Evolutionary conservation across 2,888 invertebrate genomes (phyloP), one percentile per base, ranked within the genome.

Genomic region (Anthophora plumipes): DNA sequence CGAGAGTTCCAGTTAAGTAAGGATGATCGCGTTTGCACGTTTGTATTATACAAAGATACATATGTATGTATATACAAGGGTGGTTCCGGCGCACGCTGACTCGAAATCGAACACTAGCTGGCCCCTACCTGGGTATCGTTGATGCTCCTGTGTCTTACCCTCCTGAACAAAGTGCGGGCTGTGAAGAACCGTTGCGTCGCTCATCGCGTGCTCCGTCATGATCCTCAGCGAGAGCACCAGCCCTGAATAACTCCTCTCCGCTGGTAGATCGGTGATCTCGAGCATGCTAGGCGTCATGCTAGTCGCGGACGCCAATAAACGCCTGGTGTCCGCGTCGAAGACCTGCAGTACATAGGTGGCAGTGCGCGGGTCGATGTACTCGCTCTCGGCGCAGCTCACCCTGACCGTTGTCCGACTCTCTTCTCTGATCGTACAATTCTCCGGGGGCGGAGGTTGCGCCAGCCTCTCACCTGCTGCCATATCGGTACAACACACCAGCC

Each of bases 271-370:
- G 77, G 93, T 93, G 72, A 94, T 93, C 84, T 94, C 93, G 83
- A 95, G 93, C 85, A 93, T 92, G 78, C 94, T 93, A 41, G 94
- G 93, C 69, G 93, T 93, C 85, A 93, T 91, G 54, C 94, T 94
- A 41, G 94, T 94, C 25, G 94, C 92, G 60, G 94, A 94, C 72
- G 94, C 95, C 82, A 94, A 89, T 68, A 95, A 92, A 63, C 93
- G 92, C 31, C 94, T 93, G 67, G 94, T 94, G 82, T 93, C 93
- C 48, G 94, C 94, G 85, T 95, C 94, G 92, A 94, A 95, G 75
- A 94, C 94, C 91, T 95, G 95, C 84, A 95, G 93, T 66, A 95
- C 91, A 90, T 94, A 94, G 82, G 93, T 94, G 82, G 93, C 92
- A 52, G 90, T 91, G 87, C 90, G 92, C 67, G 91, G 86, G 83